phyloP scores from a whole-genome alignment of 2,113 vertebrate species.

The Sterrhoptilus dennistouni region DNA sequence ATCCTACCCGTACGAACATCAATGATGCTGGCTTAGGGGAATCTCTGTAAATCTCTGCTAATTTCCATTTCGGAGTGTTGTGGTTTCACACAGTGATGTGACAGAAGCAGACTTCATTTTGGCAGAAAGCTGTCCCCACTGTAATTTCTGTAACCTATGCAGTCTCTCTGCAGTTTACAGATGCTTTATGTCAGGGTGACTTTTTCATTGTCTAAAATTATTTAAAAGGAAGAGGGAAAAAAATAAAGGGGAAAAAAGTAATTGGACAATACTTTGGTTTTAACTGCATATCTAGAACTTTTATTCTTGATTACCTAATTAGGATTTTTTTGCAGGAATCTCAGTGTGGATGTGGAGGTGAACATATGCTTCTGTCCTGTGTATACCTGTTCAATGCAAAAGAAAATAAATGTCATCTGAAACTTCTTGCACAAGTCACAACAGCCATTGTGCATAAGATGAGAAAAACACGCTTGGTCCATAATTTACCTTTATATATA shows the following conservation, averaged over 20 bases:
- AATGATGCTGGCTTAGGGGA: background rate
- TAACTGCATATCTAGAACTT: background rate
- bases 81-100: conserved; percentile 26
- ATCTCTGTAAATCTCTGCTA: conserved; percentile 45
- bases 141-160: background rate
- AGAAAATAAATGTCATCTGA: background rate
- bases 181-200: conserved; percentile 3
- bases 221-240: background rate
- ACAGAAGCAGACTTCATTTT: conserved; percentile 40
- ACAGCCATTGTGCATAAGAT: background rate
- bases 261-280: background rate
- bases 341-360: background rate
- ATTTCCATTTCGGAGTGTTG: conserved; percentile 32
- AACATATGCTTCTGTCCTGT: background rate
- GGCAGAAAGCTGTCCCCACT: conserved; percentile 2
- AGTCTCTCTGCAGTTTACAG: background rate
- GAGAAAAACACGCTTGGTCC: background rate
- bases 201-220: conserved; percentile 1
- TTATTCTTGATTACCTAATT: background rate
- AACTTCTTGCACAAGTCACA: conserved; percentile 19
- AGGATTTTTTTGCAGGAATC: conserved; percentile 1
- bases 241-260: background rate
- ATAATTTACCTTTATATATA: conserved; percentile 34
- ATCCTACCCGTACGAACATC: background rate
- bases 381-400: background rate